A percentile compares a stretch with the other conserved stretches of the same genome.
Evolutionary conservation across 2,797 vertebrate genomes (phyloP).

Genomic region (Aselliscus stoliczkanus): DNA sequence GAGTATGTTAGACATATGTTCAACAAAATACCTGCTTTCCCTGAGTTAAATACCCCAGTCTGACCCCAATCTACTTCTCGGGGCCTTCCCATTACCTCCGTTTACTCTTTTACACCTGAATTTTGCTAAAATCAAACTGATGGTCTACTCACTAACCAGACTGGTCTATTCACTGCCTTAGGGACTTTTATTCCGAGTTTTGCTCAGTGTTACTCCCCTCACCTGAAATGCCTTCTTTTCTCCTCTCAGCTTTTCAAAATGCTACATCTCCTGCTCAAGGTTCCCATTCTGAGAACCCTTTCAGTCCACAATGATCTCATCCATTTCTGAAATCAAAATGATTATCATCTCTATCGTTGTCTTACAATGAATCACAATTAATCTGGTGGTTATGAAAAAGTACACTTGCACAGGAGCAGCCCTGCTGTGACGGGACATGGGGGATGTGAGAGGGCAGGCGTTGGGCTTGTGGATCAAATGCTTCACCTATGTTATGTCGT

Average conservation of each 20-base stretch:
- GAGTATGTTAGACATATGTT: neutral
- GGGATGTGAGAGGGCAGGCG: neutral
- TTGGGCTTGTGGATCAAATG: neutral
- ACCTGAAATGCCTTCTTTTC: neutral
- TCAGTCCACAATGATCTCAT: neutral
- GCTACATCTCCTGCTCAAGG: neutral
- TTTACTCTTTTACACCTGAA: neutral
- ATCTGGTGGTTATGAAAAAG: neutral
- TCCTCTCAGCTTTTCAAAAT: slow-evolving; percentile 17
- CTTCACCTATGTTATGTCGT: neutral
- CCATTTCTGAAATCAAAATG: neutral
- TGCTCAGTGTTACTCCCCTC: neutral
- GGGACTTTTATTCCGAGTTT: neutral
- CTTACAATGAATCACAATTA: neutral
- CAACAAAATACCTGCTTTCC: neutral
- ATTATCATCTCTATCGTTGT: neutral
- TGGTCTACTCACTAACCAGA: neutral
- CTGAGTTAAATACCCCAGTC: neutral
- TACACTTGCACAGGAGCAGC: neutral
- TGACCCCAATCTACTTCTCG: neutral
- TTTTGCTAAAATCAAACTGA: slow-evolving; percentile 12
- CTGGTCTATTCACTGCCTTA: neutral
- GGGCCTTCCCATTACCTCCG: neutral
- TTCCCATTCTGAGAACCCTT: neutral
- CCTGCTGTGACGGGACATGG: neutral